A percentile compares a stretch with the other conserved stretches of the same genome.
phyloP scores from a whole-genome alignment of 2,113 vertebrate species.

The Grantiella picta region DNA sequence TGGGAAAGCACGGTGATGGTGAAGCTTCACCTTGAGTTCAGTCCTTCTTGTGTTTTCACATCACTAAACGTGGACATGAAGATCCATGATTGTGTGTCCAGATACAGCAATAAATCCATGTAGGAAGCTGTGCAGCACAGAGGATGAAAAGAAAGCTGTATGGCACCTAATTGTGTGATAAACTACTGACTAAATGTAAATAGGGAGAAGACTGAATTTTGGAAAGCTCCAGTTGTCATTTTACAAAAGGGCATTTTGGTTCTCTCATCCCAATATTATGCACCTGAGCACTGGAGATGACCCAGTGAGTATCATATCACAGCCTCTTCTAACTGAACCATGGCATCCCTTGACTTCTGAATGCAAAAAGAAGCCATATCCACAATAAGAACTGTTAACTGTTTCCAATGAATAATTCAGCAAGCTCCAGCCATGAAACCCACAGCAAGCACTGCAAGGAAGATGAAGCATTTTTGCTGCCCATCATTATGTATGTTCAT shows the following conservation, averaged over 20 bases:
- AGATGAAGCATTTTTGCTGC: conserved; percentile 21
- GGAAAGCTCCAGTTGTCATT: background rate
- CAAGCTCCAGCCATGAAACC: conserved; percentile 12
- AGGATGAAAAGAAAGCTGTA: background rate
- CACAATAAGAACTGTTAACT: background rate
- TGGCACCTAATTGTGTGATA: background rate
- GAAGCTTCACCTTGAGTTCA: background rate
- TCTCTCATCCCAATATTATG: rapidly evolving
- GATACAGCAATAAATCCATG: background rate
- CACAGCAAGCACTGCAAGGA: background rate
- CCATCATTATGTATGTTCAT: conserved; percentile 45
- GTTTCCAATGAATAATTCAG: conserved; percentile 50
- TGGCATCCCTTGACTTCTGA: background rate
- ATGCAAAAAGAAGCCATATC: background rate
- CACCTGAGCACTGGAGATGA: background rate
- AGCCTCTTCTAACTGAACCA: background rate
- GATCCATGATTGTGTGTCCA: background rate
- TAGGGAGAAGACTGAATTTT: background rate
- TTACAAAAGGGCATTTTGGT: background rate
- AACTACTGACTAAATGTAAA: background rate
- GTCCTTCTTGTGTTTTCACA: background rate
- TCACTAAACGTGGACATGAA: rapidly evolving
- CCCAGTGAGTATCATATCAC: background rate
- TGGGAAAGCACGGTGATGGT: background rate
- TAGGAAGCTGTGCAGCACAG: background rate